A percentile compares a stretch with the other conserved stretches of the same genome.
Evolutionary conservation across 2,113 vertebrate genomes (phyloP).

Genomic region (Chionodraco myersi): DNA sequence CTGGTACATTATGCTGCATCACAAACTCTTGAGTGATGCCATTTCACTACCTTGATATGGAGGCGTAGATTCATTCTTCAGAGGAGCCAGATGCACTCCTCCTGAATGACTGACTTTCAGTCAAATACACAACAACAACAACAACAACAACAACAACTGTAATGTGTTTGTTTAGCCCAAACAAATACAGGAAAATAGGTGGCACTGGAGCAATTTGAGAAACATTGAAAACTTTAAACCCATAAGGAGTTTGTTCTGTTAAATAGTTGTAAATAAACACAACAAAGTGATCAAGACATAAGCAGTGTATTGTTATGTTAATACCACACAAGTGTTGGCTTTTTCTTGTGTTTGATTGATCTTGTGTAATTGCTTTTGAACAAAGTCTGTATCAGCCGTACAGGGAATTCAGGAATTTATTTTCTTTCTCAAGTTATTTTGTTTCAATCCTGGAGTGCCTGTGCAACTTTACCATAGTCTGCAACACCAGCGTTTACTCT

Average conservation of each 20-base stretch:
- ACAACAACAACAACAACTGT: neutral
- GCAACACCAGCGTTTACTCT: no score
- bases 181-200: conserved; percentile 4
- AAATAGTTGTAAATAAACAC: neutral
- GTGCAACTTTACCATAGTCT: neutral
- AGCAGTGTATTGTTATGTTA: conserved; percentile 3
- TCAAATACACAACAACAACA: neutral
- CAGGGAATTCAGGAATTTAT: no score
- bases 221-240: conserved; percentile 2
- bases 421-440: neutral
- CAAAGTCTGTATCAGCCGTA: neutral
- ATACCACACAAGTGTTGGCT: neutral
- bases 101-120: conserved; percentile 1
- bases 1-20: conserved; percentile 4
- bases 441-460: neutral
- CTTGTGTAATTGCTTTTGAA: neutral
- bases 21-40: neutral
- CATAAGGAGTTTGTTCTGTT: conserved; percentile 1
- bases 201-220: neutral
- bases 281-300: neutral
- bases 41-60: conserved; percentile 7
- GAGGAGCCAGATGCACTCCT: conserved; percentile 32
- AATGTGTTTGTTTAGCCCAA: conserved; percentile 4
- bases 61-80: neutral
- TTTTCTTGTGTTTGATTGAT: conserved; percentile 1